Evolutionary conservation across 2,113 vertebrate species (phyloP).

Genomic region (Podocnemis expansa): DNA sequence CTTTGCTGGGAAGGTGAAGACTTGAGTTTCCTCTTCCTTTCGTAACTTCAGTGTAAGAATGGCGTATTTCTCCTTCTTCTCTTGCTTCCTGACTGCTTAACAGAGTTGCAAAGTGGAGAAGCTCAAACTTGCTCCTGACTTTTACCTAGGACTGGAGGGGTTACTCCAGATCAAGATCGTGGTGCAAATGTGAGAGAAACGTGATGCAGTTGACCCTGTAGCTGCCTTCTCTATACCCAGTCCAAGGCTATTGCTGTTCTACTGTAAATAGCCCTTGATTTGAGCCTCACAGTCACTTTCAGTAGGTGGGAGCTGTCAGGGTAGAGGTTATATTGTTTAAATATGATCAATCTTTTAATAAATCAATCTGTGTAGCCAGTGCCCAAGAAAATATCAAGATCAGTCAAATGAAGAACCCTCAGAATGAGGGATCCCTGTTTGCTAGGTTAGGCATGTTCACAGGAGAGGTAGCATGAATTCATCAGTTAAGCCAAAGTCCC

Average conservation of each 20-base stretch:
- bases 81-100: not conserved
- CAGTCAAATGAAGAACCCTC: rapidly evolving
- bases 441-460: not conserved
- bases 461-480: not conserved
- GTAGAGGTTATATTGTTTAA: not conserved
- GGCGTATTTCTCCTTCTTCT: not conserved
- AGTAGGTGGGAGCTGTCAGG: not conserved
- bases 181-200: not conserved
- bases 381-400: not conserved
- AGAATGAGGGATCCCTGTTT: not conserved
- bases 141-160: not conserved
- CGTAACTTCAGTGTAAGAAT: not conserved
- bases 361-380: rapidly evolving
- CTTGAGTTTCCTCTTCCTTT: not conserved
- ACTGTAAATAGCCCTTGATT: constrained; percentile 30
- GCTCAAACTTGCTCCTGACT: not conserved
- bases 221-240: constrained; percentile 8
- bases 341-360: constrained; percentile 13
- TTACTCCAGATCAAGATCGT: not conserved
- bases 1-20: not conserved
- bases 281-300: not conserved
- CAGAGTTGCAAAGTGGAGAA: not conserved
- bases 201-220: not conserved
- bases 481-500: not conserved
- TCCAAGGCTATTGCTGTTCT: not conserved